Evolutionary conservation across 2,888 invertebrate species (phyloP).

Genomic region (Drosophila longiperda): DNA sequence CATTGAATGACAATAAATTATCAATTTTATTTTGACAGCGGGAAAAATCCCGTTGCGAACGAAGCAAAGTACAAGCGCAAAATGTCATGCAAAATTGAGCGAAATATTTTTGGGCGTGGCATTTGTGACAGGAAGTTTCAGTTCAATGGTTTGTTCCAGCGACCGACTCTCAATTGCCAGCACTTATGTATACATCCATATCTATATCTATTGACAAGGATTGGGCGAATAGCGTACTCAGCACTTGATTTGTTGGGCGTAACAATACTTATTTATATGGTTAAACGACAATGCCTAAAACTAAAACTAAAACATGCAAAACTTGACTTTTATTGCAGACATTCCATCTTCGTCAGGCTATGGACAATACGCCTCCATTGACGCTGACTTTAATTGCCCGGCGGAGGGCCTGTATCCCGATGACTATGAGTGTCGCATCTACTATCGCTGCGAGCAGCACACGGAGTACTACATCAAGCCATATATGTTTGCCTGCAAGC

Average conservation of each 20-base stretch:
- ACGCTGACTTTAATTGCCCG: slow-evolving; percentile 86
- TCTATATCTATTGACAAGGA: slow-evolving; percentile 18
- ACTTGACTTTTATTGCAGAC: slow-evolving; percentile 68
- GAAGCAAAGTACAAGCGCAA: slow-evolving; percentile 48
- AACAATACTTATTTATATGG: slow-evolving; percentile 58
- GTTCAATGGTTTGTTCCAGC: slow-evolving; percentile 78
- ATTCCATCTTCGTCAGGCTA: slow-evolving; percentile 61
- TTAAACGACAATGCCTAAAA: slow-evolving; percentile 40
- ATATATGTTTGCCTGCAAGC: slow-evolving; percentile 90
- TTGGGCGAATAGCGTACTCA: slow-evolving; percentile 32
- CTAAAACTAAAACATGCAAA: slow-evolving; percentile 27
- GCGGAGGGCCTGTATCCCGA: slow-evolving; percentile 91
- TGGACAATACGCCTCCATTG: slow-evolving; percentile 40
- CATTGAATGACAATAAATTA: slow-evolving; percentile 83
- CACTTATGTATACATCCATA: slow-evolving; percentile 6
- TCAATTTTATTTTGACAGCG: slow-evolving; percentile 81
- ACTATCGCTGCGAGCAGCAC: slow-evolving; percentile 90
- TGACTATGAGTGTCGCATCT: slow-evolving; percentile 89
- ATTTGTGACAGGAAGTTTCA: slow-evolving; percentile 79
- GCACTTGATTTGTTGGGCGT: slow-evolving; percentile 15
- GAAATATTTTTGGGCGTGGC: slow-evolving; percentile 68
- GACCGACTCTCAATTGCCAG: slow-evolving; percentile 64
- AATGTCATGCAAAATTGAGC: slow-evolving; percentile 76
- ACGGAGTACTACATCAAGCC: slow-evolving; percentile 86
- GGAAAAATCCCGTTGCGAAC: slow-evolving; percentile 63